Percentiles rank a stretch among this genome's conserved stretches.
phyloP scores from a whole-genome alignment of 2,888 invertebrate species.

The Leucophenga maculata region DNA sequence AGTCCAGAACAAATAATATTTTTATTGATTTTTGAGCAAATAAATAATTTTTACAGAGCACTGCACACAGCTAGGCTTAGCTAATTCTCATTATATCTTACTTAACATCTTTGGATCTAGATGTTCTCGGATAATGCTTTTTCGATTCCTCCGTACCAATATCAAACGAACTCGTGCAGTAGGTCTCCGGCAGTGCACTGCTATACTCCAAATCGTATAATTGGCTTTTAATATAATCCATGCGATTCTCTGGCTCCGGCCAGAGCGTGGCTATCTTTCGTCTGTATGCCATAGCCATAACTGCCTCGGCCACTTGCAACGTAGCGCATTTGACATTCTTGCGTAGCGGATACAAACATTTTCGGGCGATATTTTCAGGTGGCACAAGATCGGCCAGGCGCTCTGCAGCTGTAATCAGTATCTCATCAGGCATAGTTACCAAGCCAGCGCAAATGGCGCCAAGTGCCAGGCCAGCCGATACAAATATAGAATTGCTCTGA shows the following conservation, averaged over 20 bases:
- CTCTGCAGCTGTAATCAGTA: conserved; percentile 40
- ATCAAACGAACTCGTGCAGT: conserved; percentile 32
- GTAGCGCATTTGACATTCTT: conserved; percentile 45
- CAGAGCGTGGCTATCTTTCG: conserved; percentile 47
- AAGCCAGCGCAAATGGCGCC: conserved; percentile 53
- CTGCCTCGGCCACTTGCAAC: conserved; percentile 43
- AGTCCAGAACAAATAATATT: no score
- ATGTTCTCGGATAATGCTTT: no score
- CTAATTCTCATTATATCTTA: no score
- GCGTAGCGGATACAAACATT: conserved; percentile 50
- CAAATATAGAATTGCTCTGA: conserved; percentile 32
- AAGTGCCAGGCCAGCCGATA: conserved; percentile 43
- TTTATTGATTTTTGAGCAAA: no score
- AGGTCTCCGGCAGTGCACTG: background rate
- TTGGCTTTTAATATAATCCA: conserved; percentile 38
- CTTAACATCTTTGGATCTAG: no score
- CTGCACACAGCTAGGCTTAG: no score
- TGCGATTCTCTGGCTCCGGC: conserved; percentile 47
- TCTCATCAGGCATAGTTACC: conserved; percentile 47
- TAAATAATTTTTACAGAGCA: no score
- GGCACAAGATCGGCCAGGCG: conserved; percentile 42
- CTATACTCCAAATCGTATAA: conserved; percentile 29
- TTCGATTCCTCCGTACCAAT: no score
- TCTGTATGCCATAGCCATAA: conserved; percentile 46
- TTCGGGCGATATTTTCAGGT: conserved; percentile 46